These are phyloP conservation scores for Podarcis cretensis DNA, from an alignment of 2,113 vertebrate genomes.

Conservation along the genomic window DNA sequence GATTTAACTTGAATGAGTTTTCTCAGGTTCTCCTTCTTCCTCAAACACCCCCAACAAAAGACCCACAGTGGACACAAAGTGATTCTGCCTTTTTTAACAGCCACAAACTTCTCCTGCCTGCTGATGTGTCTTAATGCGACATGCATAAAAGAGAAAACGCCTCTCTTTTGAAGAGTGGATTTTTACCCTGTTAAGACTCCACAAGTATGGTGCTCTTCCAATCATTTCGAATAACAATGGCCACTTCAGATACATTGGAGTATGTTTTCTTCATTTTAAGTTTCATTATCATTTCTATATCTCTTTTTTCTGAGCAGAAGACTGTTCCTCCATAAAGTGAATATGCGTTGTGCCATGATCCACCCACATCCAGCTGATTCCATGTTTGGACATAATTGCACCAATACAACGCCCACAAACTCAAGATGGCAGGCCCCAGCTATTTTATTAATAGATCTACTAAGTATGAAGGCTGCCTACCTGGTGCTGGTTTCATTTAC, in stretches of 20 bases:
- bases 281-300: background rate
- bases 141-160: background rate
- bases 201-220: slow-evolving; percentile 1
- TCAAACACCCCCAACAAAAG: slow-evolving; percentile 11
- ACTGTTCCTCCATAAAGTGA: background rate
- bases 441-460: background rate
- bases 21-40: slow-evolving; percentile 45
- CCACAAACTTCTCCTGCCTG: slow-evolving; percentile 34
- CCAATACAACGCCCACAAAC: background rate
- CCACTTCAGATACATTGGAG: background rate
- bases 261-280: background rate
- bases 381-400: background rate
- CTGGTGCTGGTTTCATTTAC: background rate
- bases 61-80: slow-evolving; percentile 5
- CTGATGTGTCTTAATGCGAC: background rate
- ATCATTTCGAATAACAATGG: background rate
- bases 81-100: slow-evolving; percentile 48
- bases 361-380: background rate
- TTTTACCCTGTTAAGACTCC: background rate
- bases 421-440: background rate
- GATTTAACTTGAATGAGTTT: slow-evolving; percentile 10
- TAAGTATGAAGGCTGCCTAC: background rate
- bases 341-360: background rate
- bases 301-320: background rate
- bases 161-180: slow-evolving; percentile 4